A percentile compares a stretch with the other conserved stretches of the same genome.
Evolutionary conservation across 92 coral and sea anemone genomes (phyloP).

Genomic region (Phenganax marumi): DNA sequence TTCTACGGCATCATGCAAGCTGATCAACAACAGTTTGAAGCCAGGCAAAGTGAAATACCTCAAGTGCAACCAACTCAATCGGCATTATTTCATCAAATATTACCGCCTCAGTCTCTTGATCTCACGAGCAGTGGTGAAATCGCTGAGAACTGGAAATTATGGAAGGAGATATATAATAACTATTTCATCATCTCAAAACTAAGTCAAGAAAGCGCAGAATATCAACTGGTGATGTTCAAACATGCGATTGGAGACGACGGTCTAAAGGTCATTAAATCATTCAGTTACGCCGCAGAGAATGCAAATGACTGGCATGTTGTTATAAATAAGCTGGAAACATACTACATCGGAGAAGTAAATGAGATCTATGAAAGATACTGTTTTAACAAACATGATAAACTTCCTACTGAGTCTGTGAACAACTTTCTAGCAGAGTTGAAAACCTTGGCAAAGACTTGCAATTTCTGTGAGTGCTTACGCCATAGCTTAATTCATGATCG

Average conservation of each 20-base stretch:
- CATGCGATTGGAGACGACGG: slow-evolving; percentile 42
- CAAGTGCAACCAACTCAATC: slow-evolving; percentile 22
- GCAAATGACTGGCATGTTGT: slow-evolving; percentile 28
- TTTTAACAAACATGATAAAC: slow-evolving; percentile 25
- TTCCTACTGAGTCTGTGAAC: slow-evolving; percentile 30
- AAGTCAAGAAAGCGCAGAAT: slow-evolving; percentile 26
- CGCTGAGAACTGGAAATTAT: slow-evolving; percentile 48
- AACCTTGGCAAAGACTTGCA: slow-evolving; percentile 48
- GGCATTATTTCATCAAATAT: slow-evolving; percentile 37
- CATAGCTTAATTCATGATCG: slow-evolving; percentile 39
- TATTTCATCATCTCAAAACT: slow-evolving; percentile 35
- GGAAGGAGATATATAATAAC: slow-evolving; percentile 32
- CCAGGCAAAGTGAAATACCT: neutral
- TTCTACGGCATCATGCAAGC: slow-evolving; percentile 9
- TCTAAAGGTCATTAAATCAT: slow-evolving; percentile 33
- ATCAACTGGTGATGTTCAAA: slow-evolving; percentile 34
- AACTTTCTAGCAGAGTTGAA: slow-evolving; percentile 38
- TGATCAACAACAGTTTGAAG: too few species aligned
- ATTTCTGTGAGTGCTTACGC: slow-evolving; percentile 40
- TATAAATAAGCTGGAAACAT: slow-evolving; percentile 1
- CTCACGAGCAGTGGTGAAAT: slow-evolving; percentile 23
- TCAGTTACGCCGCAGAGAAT: slow-evolving; percentile 12
- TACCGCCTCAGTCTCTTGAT: slow-evolving; percentile 41
- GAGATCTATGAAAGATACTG: neutral
- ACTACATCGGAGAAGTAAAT: neutral